Evolutionary conservation across 2,113 vertebrate genomes (phyloP).

Genomic region (Tapirus terrestris): DNA sequence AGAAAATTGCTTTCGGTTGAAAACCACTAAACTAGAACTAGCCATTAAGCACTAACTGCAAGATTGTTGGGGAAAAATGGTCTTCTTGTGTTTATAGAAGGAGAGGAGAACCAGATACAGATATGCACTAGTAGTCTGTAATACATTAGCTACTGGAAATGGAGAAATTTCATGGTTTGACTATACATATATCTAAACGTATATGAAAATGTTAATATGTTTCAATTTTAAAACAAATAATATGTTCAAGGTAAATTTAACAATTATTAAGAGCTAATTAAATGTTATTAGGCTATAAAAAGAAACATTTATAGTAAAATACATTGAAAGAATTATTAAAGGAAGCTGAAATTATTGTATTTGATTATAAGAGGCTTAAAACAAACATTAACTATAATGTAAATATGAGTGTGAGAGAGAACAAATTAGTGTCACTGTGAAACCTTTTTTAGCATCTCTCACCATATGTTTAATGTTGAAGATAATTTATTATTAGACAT

Average conservation of each 20-base stretch:
- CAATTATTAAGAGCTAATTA: not conserved
- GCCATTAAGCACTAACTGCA: not conserved
- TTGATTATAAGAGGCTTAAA: not conserved
- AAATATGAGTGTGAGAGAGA: conserved; percentile 28
- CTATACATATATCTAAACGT: not conserved
- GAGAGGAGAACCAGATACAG: not conserved
- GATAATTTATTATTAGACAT: conserved; percentile 48
- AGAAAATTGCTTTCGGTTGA: not conserved
- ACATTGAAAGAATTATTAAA: not conserved
- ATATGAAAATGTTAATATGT: not conserved
- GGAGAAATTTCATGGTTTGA: not conserved
- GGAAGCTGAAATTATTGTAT: conserved; percentile 31
- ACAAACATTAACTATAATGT: not conserved
- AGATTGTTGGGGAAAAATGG: not conserved
- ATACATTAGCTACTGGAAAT: not conserved
- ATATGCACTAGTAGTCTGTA: not conserved
- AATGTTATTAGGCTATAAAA: conserved; percentile 7
- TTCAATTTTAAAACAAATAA: conserved; percentile 43
- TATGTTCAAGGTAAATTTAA: not conserved
- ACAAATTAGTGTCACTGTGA: not conserved
- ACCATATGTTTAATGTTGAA: conserved; percentile 30
- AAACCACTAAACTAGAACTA: not conserved
- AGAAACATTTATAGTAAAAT: conserved; percentile 21
- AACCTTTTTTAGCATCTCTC: conserved; percentile 18
- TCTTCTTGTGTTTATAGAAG: not conserved